These are phyloP conservation scores for Sipha flava DNA, from an alignment of 1,140 invertebrate species.

Conservation along the genomic window DNA sequence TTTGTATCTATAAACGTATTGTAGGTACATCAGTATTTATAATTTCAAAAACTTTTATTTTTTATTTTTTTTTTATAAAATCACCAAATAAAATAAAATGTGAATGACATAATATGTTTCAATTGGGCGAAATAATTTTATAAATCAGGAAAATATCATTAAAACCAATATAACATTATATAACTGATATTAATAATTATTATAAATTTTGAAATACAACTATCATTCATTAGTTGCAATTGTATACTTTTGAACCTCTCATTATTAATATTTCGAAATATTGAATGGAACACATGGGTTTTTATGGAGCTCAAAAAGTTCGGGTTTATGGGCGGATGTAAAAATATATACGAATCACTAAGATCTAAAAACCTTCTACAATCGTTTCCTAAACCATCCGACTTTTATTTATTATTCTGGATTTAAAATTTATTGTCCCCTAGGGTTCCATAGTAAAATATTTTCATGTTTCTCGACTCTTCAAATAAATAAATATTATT, in stretches of 20 bases:
- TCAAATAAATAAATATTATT: neutral
- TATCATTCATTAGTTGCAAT: no score
- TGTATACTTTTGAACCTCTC: neutral
- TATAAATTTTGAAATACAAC: no score
- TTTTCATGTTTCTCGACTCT: neutral
- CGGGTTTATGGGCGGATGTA: conserved; percentile 22
- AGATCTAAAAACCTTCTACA: conserved; percentile 6
- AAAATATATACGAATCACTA: conserved; percentile 13
- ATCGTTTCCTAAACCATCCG: neutral
- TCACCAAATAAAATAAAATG: no score
- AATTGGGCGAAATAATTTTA: no score
- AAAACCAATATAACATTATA: no score
- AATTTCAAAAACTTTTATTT: no score
- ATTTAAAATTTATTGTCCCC: conserved; percentile 23
- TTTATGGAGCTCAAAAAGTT: conserved; percentile 1
- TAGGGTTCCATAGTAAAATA: neutral
- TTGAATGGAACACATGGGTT: neutral
- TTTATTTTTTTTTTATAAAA: no score
- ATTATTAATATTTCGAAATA: neutral
- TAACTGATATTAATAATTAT: no score
- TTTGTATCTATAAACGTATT: neutral
- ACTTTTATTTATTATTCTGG: conserved; percentile 27
- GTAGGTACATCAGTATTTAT: neutral
- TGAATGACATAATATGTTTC: no score
- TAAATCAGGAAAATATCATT: no score